These are phyloP conservation scores for Plectropomus leopardus DNA, from an alignment of 2,113 vertebrate genomes.

Conservation along the genomic window DNA sequence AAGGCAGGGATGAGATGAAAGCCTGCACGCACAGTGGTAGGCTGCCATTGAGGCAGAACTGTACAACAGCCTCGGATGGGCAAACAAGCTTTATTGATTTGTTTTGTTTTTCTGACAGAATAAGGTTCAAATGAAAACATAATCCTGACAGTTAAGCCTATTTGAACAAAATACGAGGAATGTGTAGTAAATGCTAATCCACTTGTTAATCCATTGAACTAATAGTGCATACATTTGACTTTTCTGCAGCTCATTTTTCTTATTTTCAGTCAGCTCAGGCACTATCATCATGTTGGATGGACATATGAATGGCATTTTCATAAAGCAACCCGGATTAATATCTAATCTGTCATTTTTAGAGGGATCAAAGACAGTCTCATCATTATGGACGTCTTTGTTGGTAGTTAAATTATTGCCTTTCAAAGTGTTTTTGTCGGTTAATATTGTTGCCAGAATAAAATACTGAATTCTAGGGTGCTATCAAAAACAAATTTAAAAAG, in stretches of 20 bases:
- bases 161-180: constrained; percentile 38
- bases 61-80: constrained; percentile 39
- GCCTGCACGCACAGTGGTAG: constrained; percentile 37
- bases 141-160: constrained; percentile 58
- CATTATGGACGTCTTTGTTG: constrained; percentile 46
- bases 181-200: constrained; percentile 59
- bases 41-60: constrained; percentile 57
- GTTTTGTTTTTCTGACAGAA: constrained; percentile 66
- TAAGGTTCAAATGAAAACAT: constrained; percentile 63
- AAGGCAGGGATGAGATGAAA: constrained; percentile 66
- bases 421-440: constrained; percentile 33
- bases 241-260: constrained; percentile 40
- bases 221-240: constrained; percentile 41
- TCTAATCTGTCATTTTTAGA: constrained; percentile 72
- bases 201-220: constrained; percentile 62
- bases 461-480: not conserved
- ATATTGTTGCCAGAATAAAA: constrained; percentile 27
- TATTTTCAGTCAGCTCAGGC: constrained; percentile 41
- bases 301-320: constrained; percentile 71
- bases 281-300: constrained; percentile 44
- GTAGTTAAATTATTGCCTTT: constrained; percentile 40
- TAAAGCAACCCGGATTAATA: constrained; percentile 71
- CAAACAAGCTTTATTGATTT: constrained; percentile 73
- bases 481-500: too few relatives aligned
- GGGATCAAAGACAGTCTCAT: constrained; percentile 63